Evolutionary conservation across 2,113 vertebrate species (phyloP).

Genomic region (Laterallus jamaicensis): DNA sequence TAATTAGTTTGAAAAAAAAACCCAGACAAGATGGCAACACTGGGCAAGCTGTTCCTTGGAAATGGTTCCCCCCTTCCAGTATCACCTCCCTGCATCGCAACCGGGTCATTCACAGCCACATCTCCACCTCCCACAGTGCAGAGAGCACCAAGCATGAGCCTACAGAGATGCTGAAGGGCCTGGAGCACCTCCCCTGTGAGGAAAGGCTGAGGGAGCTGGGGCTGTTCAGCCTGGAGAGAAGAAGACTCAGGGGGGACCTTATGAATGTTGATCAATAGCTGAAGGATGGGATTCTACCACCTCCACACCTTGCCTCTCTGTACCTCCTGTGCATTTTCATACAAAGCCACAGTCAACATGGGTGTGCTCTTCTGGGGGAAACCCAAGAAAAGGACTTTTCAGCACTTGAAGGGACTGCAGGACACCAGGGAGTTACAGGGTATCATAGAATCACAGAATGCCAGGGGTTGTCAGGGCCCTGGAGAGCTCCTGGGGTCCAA

Average conservation of each 20-base stretch:
- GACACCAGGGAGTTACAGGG: rapidly evolving
- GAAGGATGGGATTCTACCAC: neutral
- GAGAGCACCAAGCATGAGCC: neutral
- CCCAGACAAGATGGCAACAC: neutral
- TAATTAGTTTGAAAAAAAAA: neutral
- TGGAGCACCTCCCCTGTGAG: too few relatives aligned
- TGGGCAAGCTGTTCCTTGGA: neutral
- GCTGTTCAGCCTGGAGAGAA: too few relatives aligned
- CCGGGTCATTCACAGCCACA: neutral
- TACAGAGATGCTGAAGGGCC: too few relatives aligned
- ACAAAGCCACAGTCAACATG: neutral
- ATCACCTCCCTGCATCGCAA: neutral
- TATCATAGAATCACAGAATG: too few relatives aligned
- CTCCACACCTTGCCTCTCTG: neutral
- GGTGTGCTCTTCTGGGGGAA: neutral
- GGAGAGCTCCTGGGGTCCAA: too few relatives aligned
- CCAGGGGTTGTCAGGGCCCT: too few relatives aligned
- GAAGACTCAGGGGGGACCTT: too few relatives aligned
- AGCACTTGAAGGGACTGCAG: neutral
- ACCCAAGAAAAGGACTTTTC: neutral
- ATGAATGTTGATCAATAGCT: too few relatives aligned
- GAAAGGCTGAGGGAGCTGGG: too few relatives aligned
- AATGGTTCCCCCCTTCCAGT: neutral
- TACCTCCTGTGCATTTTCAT: neutral
- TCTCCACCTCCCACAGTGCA: rapidly evolving